Evolutionary conservation across 35 echinoderm and acorn worm genomes (phyloP), one percentile per base, ranked within the genome.

Genomic region (Hemicentrotus pulcherrimus): DNA sequence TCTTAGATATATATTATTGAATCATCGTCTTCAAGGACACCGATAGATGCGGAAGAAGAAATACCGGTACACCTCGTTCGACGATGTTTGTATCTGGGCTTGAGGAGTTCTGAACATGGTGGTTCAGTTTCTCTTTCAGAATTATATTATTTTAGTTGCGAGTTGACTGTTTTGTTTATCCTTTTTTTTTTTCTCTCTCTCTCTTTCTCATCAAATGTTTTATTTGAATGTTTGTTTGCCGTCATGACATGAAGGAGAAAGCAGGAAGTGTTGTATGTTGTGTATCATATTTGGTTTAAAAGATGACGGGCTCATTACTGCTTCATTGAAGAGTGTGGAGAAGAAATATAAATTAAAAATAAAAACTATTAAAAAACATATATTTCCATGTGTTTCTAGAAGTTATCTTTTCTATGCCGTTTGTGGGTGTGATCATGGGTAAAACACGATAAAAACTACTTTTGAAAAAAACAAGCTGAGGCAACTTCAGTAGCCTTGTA

Each of bases 241-340:
- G 88, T 90, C 88, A 30, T 47, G 46, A 90, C 2, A 30, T 18
- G 88, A 90, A 19, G 15, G 32, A 90, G 16, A 13, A 59, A 47
- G 46, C 88, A 32, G 11, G 31, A 90, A 45, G 88, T 90, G n/a
- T 90, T 35, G 65, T 78, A 78, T 90, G 88, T 90, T 90, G 88
- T 90, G 88, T 90, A 90, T 90, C 88, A 90, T 90, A 90, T 90
- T 90, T 33, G 88, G 32, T 90, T 45, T 45, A 90, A 16, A 47
- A 4, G 19, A 90, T 45, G 32, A 28, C 32, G 15, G 65, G 65
- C 65, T 78, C 65, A 78, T 78, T 78, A 78, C 24, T 78, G 65
- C 0, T n/a, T 78, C 22, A 55, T 13, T 78, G 65, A 90, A 45
- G 24, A 13, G 88, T 35, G 88, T 35, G 88, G 46, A 90, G 88